phyloP scores from a whole-genome alignment of 2,113 vertebrate genomes.

The Cebidichthys violaceus region DNA sequence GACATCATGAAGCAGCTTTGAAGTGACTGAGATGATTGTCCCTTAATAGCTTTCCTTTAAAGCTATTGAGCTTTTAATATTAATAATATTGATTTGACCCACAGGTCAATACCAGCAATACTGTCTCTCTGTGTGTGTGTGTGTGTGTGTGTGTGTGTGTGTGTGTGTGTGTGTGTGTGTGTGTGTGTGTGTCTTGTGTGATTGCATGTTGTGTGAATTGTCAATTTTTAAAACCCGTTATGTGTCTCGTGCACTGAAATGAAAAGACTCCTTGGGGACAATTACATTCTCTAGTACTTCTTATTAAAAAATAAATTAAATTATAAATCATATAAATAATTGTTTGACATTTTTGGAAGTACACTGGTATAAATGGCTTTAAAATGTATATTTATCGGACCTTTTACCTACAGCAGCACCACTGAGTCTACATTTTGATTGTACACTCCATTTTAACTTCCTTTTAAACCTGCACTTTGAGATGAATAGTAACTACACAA shows the following conservation, averaged over 20 bases:
- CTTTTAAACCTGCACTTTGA: background rate
- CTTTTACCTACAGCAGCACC: no score
- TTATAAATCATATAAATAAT: no score
- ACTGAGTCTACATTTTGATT: background rate
- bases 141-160: background rate
- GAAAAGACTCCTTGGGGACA: background rate
- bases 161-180: no score
- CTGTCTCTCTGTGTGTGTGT: no score
- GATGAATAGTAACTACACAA: background rate
- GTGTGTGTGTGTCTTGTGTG: background rate
- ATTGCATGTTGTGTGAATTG: background rate
- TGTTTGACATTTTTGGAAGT: no score
- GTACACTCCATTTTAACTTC: background rate
- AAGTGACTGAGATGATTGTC: background rate
- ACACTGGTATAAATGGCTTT: background rate
- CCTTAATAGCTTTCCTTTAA: conserved; percentile 7
- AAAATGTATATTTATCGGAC: background rate
- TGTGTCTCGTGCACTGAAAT: background rate
- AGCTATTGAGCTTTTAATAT: conserved; percentile 38
- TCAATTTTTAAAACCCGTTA: background rate
- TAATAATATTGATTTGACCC: conserved; percentile 36
- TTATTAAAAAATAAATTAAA: background rate
- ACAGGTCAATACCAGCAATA: conserved; percentile 42
- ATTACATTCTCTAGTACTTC: background rate
- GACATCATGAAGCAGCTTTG: conserved; percentile 2